A percentile compares a stretch with the other conserved stretches of the same genome.
phyloP scores from a whole-genome alignment of 2,888 invertebrate species.

The Tholera decimalis region DNA sequence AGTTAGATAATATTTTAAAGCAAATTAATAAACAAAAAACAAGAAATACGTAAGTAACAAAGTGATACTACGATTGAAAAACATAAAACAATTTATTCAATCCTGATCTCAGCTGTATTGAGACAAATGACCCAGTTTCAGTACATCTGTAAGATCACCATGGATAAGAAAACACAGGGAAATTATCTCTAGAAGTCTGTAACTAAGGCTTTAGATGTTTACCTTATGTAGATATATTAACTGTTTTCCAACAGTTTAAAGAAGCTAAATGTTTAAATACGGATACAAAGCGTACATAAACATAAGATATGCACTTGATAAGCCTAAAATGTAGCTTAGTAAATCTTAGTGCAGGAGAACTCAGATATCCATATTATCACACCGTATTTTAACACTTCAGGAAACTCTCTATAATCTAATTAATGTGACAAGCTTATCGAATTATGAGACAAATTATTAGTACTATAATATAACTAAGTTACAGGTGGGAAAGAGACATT shows the following conservation, averaged over 20 bases:
- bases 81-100: conserved; percentile 1
- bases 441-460: too few species aligned
- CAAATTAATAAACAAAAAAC: not conserved
- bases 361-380: not conserved
- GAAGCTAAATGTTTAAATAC: conserved; percentile 13
- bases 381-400: not conserved
- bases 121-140: conserved; percentile 40
- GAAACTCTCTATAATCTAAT: not conserved
- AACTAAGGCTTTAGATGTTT: conserved; percentile 32
- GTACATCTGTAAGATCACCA: not conserved
- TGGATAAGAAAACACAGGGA: conserved; percentile 20
- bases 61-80: not conserved
- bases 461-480: not conserved
- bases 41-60: not conserved
- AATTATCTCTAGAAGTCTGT: conserved; percentile 41
- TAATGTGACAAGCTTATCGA: not conserved
- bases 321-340: not conserved
- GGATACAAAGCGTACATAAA: conserved; percentile 23
- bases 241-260: conserved; percentile 22
- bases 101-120: conserved; percentile 8
- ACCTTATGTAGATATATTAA: conserved; percentile 7
- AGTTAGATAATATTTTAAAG: too few species aligned
- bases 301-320: conserved; percentile 13
- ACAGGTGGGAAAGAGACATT: not conserved
- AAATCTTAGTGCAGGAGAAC: conserved; percentile 2